Evolutionary conservation across 2,888 invertebrate species (phyloP), one percentile per base, ranked within the genome.

Genomic region (Vannuccia rotundouncinata): DNA sequence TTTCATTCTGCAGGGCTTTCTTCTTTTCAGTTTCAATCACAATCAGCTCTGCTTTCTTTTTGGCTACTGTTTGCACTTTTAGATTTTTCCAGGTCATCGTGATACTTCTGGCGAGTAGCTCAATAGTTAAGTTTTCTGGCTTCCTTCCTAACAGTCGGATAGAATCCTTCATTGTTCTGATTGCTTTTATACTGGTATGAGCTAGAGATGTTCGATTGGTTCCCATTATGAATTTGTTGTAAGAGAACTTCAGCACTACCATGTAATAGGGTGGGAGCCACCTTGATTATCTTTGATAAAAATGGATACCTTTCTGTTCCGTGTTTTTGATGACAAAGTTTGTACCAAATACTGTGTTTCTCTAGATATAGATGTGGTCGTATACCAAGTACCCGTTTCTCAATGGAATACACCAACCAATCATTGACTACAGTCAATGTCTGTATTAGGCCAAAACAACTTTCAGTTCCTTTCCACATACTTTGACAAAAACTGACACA

Each of bases 111-210:
- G 45, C 45, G n/a, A n/a, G n/a, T n/a, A n/a, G n/a, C n/a, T n/a
- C 17, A 45, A 45, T 45, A 45, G 45, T 5, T 17, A 45, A 45
- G 5, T 45, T 45, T 5, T 66, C 22, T 66, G 5, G 66, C 66
- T 66, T 66, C 66, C 25, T 27, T 66, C 66, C 66, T 22, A 66
- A 66, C 66, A 66, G 66, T 66, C 66, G 66, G 66, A 66, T 66
- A 66, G 66, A 66, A 66, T 66, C 66, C 66, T 66, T 66, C 22
- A 66, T 66, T n/a, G 66, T 66, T 66, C 66, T 66, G 66, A 66
- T 17, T 66, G 66, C 66, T 66, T 66, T 66, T 22, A 66, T 66
- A 66, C 66, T 66, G 25, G 66, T 22, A 66, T 66, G 25, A 66
- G 66, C 5, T 2, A 66, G 10, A 66, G 10, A 5, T 66, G 66